Evolutionary conservation across 2,113 vertebrate species (phyloP).

Genomic region (Scopus umbretta): DNA sequence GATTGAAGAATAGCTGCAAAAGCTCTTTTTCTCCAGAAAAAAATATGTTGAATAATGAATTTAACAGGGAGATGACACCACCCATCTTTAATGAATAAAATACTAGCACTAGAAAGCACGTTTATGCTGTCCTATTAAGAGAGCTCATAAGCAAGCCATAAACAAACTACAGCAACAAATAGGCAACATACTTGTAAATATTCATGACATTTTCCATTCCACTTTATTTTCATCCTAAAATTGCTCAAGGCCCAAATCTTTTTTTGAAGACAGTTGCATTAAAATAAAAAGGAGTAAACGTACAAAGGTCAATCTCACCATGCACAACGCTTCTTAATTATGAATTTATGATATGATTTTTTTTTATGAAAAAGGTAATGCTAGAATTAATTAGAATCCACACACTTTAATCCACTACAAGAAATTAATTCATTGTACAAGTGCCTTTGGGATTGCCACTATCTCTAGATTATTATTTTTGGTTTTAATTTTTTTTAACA

Average conservation of each 20-base stretch:
- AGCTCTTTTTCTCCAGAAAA: background rate
- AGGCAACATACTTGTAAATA: background rate
- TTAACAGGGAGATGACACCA: background rate
- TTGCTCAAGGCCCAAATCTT: background rate
- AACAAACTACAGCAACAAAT: constrained; percentile 23
- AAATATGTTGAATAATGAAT: background rate
- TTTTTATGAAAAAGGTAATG: constrained; percentile 1
- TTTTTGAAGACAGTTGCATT: constrained; percentile 18
- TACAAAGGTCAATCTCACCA: background rate
- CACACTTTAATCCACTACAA: constrained; percentile 9
- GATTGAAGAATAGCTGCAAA: background rate
- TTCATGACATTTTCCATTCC: constrained; percentile 25
- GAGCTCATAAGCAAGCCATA: background rate
- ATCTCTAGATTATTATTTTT: background rate
- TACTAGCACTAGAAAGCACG: background rate
- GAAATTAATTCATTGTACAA: constrained; percentile 20
- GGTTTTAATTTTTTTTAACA: background rate
- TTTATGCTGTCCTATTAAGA: background rate
- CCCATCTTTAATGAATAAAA: constrained; percentile 13
- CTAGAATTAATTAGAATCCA: constrained; percentile 38
- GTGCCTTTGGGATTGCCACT: background rate
- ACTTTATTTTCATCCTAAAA: constrained; percentile 21
- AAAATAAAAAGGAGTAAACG: constrained; percentile 23
- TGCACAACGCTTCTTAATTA: background rate
- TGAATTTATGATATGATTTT: background rate